A percentile compares a stretch with the other conserved stretches of the same genome.
phyloP scores from a whole-genome alignment of 2,113 vertebrate species.

The Cyanoliseus patagonus region DNA sequence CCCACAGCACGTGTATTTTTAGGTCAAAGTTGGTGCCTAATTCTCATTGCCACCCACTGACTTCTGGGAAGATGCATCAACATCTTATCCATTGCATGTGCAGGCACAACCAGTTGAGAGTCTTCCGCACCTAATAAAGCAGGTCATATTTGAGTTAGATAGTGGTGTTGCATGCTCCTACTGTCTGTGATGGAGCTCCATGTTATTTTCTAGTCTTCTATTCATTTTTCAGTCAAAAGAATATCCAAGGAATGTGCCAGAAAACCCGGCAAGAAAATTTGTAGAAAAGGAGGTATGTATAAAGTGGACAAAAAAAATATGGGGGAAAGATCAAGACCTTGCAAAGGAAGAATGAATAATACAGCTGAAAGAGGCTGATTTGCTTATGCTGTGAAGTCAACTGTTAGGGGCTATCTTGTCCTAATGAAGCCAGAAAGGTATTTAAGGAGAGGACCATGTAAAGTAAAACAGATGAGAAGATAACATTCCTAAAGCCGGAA shows the following conservation, averaged over 20 bases:
- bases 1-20: conserved; percentile 81
- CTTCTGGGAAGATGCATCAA: conserved; percentile 87
- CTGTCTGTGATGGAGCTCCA: conserved; percentile 92
- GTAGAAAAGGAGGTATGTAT: conserved; percentile 99
- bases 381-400: conserved; percentile 63
- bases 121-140: conserved; percentile 76
- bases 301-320: conserved; percentile 68
- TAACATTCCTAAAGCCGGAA: conserved; percentile 22
- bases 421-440: conserved; percentile 48
- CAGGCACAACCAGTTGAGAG: conserved; percentile 83
- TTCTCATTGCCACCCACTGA: conserved; percentile 79
- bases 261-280: conserved; percentile 99
- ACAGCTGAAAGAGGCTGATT: conserved; percentile 43
- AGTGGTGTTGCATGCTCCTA: conserved; percentile 93
- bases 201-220: conserved; percentile 99
- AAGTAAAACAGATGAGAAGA: conserved; percentile 66
- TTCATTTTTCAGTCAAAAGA: conserved; percentile 99
- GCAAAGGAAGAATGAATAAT: conserved; percentile 52
- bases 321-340: conserved; percentile 49
- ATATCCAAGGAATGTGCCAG: conserved; percentile 99
- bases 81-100: conserved; percentile 88
- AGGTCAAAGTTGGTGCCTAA: conserved; percentile 80
- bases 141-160: conserved; percentile 79
- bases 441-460: conserved; percentile 25
- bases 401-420: conserved; percentile 60